Evolutionary conservation across 1,140 invertebrate genomes (phyloP).

Genomic region (Calosoma granatense): DNA sequence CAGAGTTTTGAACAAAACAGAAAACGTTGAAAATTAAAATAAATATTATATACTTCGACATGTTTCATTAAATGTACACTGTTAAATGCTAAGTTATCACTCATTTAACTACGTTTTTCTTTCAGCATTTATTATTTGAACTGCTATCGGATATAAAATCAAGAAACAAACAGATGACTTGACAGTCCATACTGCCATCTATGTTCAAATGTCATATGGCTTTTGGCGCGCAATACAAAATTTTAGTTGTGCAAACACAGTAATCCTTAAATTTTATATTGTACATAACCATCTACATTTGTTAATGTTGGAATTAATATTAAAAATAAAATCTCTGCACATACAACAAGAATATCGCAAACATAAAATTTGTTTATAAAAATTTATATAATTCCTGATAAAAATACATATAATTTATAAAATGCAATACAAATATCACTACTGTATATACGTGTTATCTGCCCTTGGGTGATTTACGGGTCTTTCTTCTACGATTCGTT

Average conservation of each 20-base stretch:
- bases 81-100: not conserved
- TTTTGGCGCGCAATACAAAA: too few species aligned
- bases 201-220: constrained; percentile 2
- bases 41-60: not conserved
- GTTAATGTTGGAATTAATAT: too few species aligned
- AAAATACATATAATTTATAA: too few species aligned
- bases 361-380: too few species aligned
- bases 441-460: too few species aligned
- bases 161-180: not conserved
- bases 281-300: too few species aligned
- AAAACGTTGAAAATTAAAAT: not conserved
- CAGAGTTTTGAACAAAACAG: not conserved
- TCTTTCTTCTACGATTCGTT: constrained; percentile 13
- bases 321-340: too few species aligned
- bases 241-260: too few species aligned
- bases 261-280: too few species aligned
- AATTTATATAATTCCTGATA: too few species aligned
- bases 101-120: not conserved
- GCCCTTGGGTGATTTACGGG: constrained; percentile 10
- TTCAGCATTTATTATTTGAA: not conserved
- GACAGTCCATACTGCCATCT: constrained; percentile 9
- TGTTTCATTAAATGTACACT: not conserved
- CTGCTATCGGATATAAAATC: not conserved
- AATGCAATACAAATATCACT: constrained; percentile 10
- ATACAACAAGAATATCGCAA: too few species aligned